These are phyloP conservation scores for Sturnira hondurensis DNA, from an alignment of 2,113 vertebrate species.

Conservation along the genomic window DNA sequence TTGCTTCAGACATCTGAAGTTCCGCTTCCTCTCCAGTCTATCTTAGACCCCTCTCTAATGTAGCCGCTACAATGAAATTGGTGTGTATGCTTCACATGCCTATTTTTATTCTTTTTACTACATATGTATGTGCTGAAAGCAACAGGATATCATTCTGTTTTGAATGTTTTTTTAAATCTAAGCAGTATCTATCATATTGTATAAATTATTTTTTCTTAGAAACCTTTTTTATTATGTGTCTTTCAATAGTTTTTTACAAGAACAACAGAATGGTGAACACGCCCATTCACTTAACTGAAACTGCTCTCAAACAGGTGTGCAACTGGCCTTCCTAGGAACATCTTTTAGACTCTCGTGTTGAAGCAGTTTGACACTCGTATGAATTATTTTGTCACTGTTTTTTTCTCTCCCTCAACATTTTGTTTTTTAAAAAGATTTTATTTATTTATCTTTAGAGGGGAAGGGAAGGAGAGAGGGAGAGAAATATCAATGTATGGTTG, in stretches of 20 bases:
- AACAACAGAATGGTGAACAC: background rate
- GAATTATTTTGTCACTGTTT: background rate
- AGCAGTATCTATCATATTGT: background rate
- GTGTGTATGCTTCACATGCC: background rate
- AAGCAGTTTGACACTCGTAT: background rate
- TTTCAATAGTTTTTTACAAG: background rate
- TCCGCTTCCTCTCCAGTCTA: background rate
- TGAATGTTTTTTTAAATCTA: background rate
- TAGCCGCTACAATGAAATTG: background rate
- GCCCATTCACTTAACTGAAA: background rate
- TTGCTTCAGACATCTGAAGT: background rate
- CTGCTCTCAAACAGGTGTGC: background rate
- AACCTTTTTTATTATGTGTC: background rate
- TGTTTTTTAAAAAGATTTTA: too few relatives aligned
- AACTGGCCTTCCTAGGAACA: background rate
- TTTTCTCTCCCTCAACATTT: background rate
- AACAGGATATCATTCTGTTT: background rate
- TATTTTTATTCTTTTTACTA: constrained; percentile 34
- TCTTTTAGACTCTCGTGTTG: background rate
- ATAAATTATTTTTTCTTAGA: background rate
- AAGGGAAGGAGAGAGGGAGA: too few relatives aligned
- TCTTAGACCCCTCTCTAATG: background rate
- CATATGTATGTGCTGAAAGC: background rate
- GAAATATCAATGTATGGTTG: too few relatives aligned
- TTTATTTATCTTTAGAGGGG: too few relatives aligned